A percentile compares a stretch with the other conserved stretches of the same genome.
phyloP scores from a whole-genome alignment of 2,113 vertebrate genomes.

The Triplophysa tibetana region DNA sequence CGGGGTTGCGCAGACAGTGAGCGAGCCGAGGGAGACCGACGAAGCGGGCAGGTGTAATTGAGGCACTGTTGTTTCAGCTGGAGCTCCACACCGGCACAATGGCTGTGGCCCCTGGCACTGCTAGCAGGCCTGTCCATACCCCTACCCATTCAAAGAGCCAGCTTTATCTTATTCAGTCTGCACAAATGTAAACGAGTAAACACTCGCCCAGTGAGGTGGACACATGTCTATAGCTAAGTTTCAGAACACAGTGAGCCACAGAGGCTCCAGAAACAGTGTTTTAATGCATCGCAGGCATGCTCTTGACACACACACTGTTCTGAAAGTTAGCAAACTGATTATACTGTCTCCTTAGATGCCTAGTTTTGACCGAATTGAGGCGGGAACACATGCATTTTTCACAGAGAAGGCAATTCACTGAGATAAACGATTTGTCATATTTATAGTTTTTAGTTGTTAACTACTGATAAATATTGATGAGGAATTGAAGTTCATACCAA shows the following conservation, averaged over 20 bases:
- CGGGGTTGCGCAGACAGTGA: constrained; percentile 25
- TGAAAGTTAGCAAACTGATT: too few relatives aligned
- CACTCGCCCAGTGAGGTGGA: neutral
- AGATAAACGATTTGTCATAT: neutral
- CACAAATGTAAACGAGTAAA: constrained; percentile 1
- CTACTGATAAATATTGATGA: too few relatives aligned
- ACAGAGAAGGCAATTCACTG: neutral
- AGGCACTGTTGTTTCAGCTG: constrained; percentile 20
- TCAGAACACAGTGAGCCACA: too few relatives aligned
- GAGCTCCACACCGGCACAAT: constrained; percentile 40
- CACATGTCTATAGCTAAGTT: neutral
- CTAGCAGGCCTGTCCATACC: constrained; percentile 35
- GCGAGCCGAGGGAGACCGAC: constrained; percentile 40
- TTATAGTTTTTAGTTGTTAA: too few relatives aligned
- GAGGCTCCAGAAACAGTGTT: too few relatives aligned
- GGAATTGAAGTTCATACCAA: too few relatives aligned
- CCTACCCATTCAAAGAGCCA: constrained; percentile 11
- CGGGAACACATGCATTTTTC: too few relatives aligned
- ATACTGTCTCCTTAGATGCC: too few relatives aligned
- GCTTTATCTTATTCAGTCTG: constrained; percentile 19
- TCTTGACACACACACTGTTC: too few relatives aligned
- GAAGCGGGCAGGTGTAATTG: constrained; percentile 61
- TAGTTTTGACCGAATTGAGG: too few relatives aligned
- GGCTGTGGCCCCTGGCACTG: constrained; percentile 37
- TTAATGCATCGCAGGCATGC: too few relatives aligned